Percentiles rank a stretch among this genome's conserved stretches.
These are phyloP conservation scores for Orthonyx spaldingii DNA, from an alignment of 2,113 vertebrate genomes.

Conservation along the genomic window DNA sequence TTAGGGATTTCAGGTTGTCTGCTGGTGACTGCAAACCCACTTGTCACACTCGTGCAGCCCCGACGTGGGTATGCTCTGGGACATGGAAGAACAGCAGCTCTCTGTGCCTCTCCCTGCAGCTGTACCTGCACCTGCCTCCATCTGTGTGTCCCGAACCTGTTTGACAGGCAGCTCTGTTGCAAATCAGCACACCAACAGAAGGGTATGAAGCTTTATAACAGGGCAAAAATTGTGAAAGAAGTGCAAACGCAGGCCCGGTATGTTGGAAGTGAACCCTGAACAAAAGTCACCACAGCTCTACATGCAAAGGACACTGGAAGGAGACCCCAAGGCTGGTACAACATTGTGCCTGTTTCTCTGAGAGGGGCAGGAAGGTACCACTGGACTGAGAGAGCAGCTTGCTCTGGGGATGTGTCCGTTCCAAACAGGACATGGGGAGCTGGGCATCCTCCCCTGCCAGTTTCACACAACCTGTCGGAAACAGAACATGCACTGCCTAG, in stretches of 20 bases:
- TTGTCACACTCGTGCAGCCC: background rate
- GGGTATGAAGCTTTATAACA: background rate
- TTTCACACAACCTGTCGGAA: background rate
- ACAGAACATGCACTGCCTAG: background rate
- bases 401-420: too few species aligned
- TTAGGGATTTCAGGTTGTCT: background rate
- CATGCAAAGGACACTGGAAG: background rate
- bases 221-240: background rate
- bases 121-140: fast-evolving
- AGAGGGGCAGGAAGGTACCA: background rate
- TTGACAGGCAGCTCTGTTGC: fast-evolving
- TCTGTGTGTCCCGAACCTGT: background rate
- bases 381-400: background rate
- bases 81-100: background rate
- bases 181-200: background rate
- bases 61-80: too few species aligned
- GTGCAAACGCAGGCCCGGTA: background rate
- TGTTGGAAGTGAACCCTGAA: background rate
- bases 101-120: background rate
- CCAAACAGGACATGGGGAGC: background rate
- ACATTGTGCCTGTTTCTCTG: background rate
- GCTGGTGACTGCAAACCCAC: background rate
- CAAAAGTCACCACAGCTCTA: fast-evolving
- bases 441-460: background rate
- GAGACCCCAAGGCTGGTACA: background rate